Evolutionary conservation across 2,113 vertebrate genomes (phyloP), one percentile per base, ranked within the genome.

Genomic region (Hymenochirus boettgeri): DNA sequence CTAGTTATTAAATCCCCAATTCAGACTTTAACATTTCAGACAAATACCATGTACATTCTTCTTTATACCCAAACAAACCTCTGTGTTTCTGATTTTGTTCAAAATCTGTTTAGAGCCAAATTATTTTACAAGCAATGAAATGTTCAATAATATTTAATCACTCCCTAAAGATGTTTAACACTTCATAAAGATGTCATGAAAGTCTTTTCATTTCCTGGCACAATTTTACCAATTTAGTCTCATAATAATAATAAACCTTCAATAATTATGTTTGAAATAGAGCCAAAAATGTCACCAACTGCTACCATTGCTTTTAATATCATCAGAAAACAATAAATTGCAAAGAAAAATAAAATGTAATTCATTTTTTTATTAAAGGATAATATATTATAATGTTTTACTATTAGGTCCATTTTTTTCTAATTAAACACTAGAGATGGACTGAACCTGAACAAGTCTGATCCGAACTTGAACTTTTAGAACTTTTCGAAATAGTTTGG

Each of bases 121-220:
- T 25, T 54, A 59, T 77, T 78, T 70, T 63, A 51, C 51, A 72
- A 74, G 27, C 62, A 63, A 66, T 69, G 1, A 37, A 57, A 50
- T 22, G 1, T 73, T 66, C 10, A 60, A 9, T 59, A 35, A 56
- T 69, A 66, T 60, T 72, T 73, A 80, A 73, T 75, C 15, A 64
- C 2, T 65, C 23, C 17, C 0, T 39, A 51, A 72, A 71, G 35
- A 47, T 48, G 29, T 45, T 71, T 70, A 65, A 62, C 61, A 66
- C 27, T 2, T 64, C 73, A 74, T 74, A 74, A 72, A 71, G 52
- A 70, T 56, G 17, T 48, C 53, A 60, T 15, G 18, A 71, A 37
- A 1, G 15, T 19, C n/a, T 73, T 72, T 72, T 73, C 52, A 27
- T 76, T 73, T 76, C 29, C 27, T 72, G 25, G 11, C 6, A 70